Percentiles rank a stretch among this genome's conserved stretches.
These are phyloP conservation scores for Tupaia tana DNA, from an alignment of 2,113 vertebrate species.

Conservation along the genomic window DNA sequence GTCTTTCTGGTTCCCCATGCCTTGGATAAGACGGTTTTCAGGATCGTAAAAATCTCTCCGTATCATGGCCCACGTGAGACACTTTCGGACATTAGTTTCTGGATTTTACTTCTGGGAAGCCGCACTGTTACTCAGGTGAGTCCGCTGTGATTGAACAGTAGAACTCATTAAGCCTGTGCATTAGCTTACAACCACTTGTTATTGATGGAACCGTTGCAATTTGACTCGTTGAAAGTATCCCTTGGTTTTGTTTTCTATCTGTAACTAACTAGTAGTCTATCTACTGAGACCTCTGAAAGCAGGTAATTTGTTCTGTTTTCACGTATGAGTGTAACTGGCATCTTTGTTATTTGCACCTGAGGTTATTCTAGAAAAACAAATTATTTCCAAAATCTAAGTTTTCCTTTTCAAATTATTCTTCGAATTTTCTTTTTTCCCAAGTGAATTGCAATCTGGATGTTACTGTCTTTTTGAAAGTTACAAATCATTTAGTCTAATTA, in stretches of 20 bases:
- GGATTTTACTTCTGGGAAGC: conserved; percentile 90
- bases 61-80: conserved; percentile 84
- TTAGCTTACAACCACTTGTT: conserved; percentile 67
- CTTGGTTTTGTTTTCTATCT: background rate
- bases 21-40: conserved; percentile 31
- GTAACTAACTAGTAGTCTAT: background rate
- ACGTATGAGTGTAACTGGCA: background rate
- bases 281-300: background rate
- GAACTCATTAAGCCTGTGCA: background rate
- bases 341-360: background rate
- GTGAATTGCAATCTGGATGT: background rate
- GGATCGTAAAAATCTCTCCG: conserved; percentile 47
- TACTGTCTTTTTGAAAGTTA: conserved; percentile 53
- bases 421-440: background rate
- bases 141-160: conserved; percentile 26
- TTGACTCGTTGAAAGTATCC: background rate
- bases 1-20: conserved; percentile 66
- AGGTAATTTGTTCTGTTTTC: conserved; percentile 47
- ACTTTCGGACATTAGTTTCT: conserved; percentile 86
- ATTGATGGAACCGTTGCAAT: background rate
- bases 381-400: conserved; percentile 23
- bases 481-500: background rate
- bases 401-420: background rate
- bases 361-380: background rate
- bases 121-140: conserved; percentile 89